These are phyloP conservation scores for Cyphomyrus plagiostoma DNA, from an alignment of 2,113 vertebrate genomes.

Conservation along the genomic window DNA sequence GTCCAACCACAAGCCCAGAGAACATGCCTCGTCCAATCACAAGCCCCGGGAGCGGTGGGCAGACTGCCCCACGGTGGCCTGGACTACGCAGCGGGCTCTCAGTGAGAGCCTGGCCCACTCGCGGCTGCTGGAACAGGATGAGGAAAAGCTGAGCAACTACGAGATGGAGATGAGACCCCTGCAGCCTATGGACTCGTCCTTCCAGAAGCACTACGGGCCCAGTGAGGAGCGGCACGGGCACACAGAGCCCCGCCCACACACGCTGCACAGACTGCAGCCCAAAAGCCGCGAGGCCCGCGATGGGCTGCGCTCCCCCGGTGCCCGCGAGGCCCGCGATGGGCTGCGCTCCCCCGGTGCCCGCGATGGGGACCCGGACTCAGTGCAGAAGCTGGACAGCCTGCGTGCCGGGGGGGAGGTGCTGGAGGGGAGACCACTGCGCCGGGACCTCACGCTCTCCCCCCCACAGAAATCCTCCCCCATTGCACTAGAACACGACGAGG, in stretches of 20 bases:
- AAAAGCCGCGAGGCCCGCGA: conserved; percentile 54
- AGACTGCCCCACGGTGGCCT: conserved; percentile 71
- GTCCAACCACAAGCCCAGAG: conserved; percentile 79
- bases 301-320: conserved; percentile 27
- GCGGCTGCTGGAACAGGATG: conserved; percentile 79
- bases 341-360: conserved; percentile 18
- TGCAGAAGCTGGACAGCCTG: conserved; percentile 79
- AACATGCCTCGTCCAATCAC: conserved; percentile 72
- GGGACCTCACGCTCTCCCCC: conserved; percentile 88
- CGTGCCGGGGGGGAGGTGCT: conserved; percentile 69
- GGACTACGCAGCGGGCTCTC: conserved; percentile 76
- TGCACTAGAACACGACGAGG: conserved; percentile 74
- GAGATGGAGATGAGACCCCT: conserved; percentile 97
- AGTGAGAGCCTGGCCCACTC: conserved; percentile 64
- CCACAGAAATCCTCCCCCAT: conserved; percentile 89
- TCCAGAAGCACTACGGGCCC: conserved; percentile 60
- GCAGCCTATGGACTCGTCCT: conserved; percentile 64
- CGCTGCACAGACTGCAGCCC: conserved; percentile 73
- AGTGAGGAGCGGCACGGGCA: conserved; percentile 54
- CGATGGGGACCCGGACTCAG: conserved; percentile 42
- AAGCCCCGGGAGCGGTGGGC: conserved; percentile 80
- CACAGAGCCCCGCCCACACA: conserved; percentile 52
- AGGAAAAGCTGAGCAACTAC: conserved; percentile 92
- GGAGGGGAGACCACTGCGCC: conserved; percentile 78
- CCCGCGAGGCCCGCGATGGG: conserved; percentile 28